phyloP scores from a whole-genome alignment of 2,113 vertebrate species.

The Turnix velox region DNA sequence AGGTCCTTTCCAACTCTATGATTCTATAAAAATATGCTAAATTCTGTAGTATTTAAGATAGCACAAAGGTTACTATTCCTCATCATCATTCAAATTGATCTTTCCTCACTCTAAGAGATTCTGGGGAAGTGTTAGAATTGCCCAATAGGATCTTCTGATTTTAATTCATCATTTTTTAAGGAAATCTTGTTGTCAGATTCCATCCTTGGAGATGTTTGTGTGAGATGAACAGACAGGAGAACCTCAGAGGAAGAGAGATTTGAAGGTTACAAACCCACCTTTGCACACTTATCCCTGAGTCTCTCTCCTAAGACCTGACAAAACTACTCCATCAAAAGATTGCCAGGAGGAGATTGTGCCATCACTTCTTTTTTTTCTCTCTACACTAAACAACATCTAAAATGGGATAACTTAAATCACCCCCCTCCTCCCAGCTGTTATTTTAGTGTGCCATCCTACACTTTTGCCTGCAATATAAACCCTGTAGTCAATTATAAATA shows the following conservation, averaged over 20 bases:
- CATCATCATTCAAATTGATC: not conserved
- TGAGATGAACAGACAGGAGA: rapidly evolving
- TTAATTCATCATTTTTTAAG: not conserved
- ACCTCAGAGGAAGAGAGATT: not conserved
- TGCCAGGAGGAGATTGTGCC: not conserved
- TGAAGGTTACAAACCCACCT: not conserved
- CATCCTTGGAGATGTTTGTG: not conserved
- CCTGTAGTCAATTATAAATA: constrained; percentile 3
- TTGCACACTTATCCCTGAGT: rapidly evolving
- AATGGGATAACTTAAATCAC: not conserved
- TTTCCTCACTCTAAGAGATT: not conserved
- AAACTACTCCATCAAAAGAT: not conserved
- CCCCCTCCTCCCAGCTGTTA: not conserved
- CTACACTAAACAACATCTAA: not conserved
- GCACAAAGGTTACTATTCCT: not conserved
- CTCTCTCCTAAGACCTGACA: not conserved
- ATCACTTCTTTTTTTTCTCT: not conserved
- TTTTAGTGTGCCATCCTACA: not conserved
- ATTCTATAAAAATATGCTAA: too few relatives aligned
- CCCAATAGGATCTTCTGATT: not conserved
- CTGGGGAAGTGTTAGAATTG: not conserved
- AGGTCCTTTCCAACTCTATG: too few relatives aligned
- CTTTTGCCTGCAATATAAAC: not conserved
- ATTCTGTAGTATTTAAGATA: not conserved
- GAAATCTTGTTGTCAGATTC: not conserved